Base-by-base conservation (phyloP, 2,888 invertebrate genomes). In the Omphaloscelis lunosa region DNA sequence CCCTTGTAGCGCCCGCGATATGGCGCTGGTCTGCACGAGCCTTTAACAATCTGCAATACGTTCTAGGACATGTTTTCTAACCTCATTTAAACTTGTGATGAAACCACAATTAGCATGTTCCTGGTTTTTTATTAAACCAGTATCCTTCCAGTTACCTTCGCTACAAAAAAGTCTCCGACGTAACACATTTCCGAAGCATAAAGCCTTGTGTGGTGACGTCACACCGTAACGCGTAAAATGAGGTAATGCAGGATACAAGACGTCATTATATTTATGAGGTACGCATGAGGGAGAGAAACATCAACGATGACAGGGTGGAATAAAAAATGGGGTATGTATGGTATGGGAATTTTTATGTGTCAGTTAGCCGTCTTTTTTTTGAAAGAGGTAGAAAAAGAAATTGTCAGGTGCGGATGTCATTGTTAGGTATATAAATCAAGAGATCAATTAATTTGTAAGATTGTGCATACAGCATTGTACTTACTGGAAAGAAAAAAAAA, bases 201-300 rank as follows among this genome's bases (percentile, higher is more conserved):
- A 82, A 82, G 61, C 65, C 75, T 15, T 20, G 71, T 80, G 80
- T 72, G 83, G 87, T 90, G 87, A 90, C 89, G 87, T 88, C 89
- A 90, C 87, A 84, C 88, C 84, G 88, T 91, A 87, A 89, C 88
- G 83, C 86, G 88, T 85, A 89, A 86, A 87, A 90, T 88, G 83
- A 72, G 86, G 85, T 85, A 87, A 86, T 86, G 77, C 80, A 84
- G 85, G 84, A 88, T 88, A 89, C 80, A 89, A 84, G 77, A 67
- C 70, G 80, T 88, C 89, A 91, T 92, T 92, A 92, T 90, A 91
- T 91, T 93, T 93, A 92, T 89, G 90, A 89, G 88, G 75, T 63
- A 79, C 73, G 39, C 71, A 66, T 75, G 85, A 87, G 85, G 88
- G 87, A 87, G 85, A 82, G 82, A 81, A 83, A 87, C 83, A 82